Evolutionary conservation across 2,888 invertebrate species (phyloP).

Genomic region (Nomada lathburiana): DNA sequence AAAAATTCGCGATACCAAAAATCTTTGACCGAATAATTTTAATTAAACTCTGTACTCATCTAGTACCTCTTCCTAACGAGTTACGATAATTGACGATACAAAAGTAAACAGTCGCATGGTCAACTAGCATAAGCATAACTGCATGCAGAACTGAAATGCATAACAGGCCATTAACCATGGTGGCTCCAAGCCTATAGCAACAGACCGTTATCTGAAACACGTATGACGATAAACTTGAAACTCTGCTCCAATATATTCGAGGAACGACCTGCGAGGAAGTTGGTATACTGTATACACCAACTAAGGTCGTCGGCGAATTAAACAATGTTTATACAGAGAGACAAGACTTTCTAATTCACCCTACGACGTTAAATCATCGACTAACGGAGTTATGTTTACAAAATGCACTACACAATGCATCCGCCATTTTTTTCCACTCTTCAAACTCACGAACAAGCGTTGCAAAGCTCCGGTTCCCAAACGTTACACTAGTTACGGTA

Average conservation of each 20-base stretch:
- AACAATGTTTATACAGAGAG: not conserved
- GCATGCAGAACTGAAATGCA: conserved; percentile 43
- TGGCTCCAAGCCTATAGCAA: conserved; percentile 63
- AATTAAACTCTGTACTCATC: not conserved
- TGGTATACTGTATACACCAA: not conserved
- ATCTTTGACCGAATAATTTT: too few relatives aligned
- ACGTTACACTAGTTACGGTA: not conserved
- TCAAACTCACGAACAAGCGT: not conserved
- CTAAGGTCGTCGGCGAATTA: not conserved
- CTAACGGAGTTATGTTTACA: not conserved
- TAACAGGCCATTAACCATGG: conserved; percentile 55
- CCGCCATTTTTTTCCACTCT: not conserved
- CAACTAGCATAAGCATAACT: not conserved
- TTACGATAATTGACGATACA: conserved; percentile 14
- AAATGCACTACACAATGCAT: not conserved
- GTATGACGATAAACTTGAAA: conserved; percentile 66
- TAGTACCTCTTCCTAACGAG: not conserved
- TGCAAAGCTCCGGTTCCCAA: not conserved
- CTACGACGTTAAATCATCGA: not conserved
- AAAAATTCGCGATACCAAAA: too few relatives aligned
- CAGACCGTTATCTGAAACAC: conserved; percentile 67
- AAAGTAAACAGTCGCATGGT: conserved; percentile 43
- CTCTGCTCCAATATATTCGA: conserved; percentile 52
- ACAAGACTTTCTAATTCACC: not conserved
- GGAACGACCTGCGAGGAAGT: conserved; percentile 34